A percentile compares a stretch with the other conserved stretches of the same genome.
phyloP scores from a whole-genome alignment of 2,797 vertebrate genomes.

The Paguma larvata region DNA sequence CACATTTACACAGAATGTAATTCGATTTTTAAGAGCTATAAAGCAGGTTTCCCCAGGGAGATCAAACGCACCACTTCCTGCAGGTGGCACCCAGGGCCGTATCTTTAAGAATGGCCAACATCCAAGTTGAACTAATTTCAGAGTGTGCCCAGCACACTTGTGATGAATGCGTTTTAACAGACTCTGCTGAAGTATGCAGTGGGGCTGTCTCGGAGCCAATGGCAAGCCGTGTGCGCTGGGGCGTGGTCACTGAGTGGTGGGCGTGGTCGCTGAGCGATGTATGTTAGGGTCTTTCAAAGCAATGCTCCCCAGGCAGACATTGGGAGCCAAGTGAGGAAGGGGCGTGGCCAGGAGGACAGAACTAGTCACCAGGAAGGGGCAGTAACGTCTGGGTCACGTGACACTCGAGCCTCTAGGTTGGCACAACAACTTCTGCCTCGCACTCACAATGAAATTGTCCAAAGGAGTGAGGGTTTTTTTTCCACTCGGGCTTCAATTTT shows the following conservation, averaged over 20 bases:
- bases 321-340: background rate
- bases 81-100: background rate
- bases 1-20: background rate
- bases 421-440: background rate
- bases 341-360: background rate
- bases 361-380: background rate
- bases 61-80: conserved; percentile 49
- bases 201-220: background rate
- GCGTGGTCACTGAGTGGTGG: background rate
- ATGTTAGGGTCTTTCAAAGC: background rate
- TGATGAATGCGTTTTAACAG: background rate
- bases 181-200: background rate
- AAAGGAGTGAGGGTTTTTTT: background rate
- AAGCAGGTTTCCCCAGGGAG: background rate
- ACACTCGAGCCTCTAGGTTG: background rate
- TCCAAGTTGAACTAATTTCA: background rate
- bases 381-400: background rate
- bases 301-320: background rate
- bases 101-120: background rate
- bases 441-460: background rate
- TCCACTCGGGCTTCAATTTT: background rate
- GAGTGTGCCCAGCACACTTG: background rate
- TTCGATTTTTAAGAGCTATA: background rate
- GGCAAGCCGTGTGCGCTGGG: background rate
- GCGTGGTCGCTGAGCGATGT: background rate